Percentiles rank a stretch among this genome's conserved stretches.
These are phyloP conservation scores for Xylocampa areola DNA, from an alignment of 2,888 invertebrate species.

Conservation along the genomic window DNA sequence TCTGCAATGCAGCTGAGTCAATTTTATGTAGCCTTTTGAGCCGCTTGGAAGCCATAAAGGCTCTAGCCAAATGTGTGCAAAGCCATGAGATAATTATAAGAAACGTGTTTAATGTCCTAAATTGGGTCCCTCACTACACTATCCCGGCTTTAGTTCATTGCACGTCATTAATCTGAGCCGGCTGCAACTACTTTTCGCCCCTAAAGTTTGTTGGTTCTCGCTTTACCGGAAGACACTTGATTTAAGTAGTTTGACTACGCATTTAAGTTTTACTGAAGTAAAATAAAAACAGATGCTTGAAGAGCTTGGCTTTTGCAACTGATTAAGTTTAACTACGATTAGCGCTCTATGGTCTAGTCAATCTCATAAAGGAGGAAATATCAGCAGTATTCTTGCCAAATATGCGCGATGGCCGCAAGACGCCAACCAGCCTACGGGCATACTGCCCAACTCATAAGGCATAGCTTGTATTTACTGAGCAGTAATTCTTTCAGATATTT, in stretches of 20 bases:
- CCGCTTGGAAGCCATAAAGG: slow-evolving; percentile 60
- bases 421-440: slow-evolving; percentile 64
- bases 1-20: slow-evolving; percentile 69
- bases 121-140: slow-evolving; percentile 56
- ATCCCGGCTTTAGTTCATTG: slow-evolving; percentile 54
- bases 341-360: slow-evolving; percentile 64
- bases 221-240: slow-evolving; percentile 39
- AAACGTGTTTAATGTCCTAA: slow-evolving; percentile 66
- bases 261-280: slow-evolving; percentile 19
- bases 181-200: slow-evolving; percentile 57
- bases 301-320: background rate
- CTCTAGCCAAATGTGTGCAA: slow-evolving; percentile 64
- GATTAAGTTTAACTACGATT: too few species aligned
- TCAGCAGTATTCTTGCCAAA: slow-evolving; percentile 71
- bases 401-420: slow-evolving; percentile 49
- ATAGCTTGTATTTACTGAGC: slow-evolving; percentile 33
- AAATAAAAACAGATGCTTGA: slow-evolving; percentile 2
- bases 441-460: slow-evolving; percentile 62
- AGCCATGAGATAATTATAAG: slow-evolving; percentile 68
- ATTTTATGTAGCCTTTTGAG: slow-evolving; percentile 58
- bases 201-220: slow-evolving; percentile 46
- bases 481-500: slow-evolving; percentile 51
- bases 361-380: slow-evolving; percentile 64
- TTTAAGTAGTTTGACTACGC: slow-evolving; percentile 35
- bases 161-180: slow-evolving; percentile 65